These are phyloP conservation scores for Lepidocolaptes lacrymiger DNA, from an alignment of 2,797 vertebrate species.

Conservation along the genomic window DNA sequence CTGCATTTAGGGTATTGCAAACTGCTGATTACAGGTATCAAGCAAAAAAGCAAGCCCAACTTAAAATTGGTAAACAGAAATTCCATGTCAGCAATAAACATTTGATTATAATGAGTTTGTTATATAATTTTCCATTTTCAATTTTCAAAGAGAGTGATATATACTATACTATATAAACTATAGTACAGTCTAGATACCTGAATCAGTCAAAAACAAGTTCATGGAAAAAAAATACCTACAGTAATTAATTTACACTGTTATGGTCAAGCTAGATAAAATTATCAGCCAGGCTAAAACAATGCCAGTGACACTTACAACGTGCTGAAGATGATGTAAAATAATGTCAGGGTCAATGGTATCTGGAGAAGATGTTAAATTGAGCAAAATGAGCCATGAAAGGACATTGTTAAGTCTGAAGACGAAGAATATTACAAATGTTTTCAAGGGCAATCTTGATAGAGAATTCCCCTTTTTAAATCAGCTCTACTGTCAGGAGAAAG, in stretches of 20 bases:
- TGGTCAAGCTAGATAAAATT: neutral
- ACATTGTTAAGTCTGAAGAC: slow-evolving; percentile 36
- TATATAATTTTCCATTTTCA: neutral
- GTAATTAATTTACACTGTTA: neutral
- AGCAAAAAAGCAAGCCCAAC: neutral
- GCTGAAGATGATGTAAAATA: slow-evolving; percentile 36
- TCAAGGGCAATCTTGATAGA: slow-evolving; percentile 24
- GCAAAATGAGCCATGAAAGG: slow-evolving; percentile 67
- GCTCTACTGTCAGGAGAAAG: neutral
- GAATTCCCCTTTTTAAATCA: slow-evolving; percentile 27
- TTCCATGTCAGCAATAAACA: neutral
- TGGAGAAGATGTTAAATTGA: slow-evolving; percentile 33
- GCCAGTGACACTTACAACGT: neutral
- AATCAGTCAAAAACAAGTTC: neutral
- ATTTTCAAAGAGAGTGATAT: neutral
- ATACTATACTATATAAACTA: neutral
- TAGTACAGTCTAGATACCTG: neutral
- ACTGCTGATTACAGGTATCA: neutral
- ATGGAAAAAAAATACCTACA: neutral
- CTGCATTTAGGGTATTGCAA: neutral
- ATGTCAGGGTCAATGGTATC: slow-evolving; percentile 38
- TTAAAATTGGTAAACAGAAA: neutral
- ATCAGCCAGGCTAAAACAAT: neutral
- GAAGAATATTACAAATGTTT: slow-evolving; percentile 15
- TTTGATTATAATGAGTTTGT: neutral